Base-by-base conservation (phyloP, 1,140 invertebrate species). In the Stegodyphus mimosarum region DNA sequence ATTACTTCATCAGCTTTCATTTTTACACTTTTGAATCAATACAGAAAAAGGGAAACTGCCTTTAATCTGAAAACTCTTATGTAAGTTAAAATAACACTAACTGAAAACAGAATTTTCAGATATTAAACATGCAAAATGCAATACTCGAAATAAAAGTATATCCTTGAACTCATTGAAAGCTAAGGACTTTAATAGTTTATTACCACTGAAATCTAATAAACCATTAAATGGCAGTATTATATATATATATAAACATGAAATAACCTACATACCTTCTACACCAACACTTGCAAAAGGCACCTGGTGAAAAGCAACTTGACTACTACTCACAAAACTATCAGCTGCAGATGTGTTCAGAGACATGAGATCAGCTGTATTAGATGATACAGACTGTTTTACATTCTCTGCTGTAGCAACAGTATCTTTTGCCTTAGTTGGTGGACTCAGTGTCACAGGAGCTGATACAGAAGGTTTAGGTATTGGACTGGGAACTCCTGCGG, bases 201-300 rank as follows among this genome's bases (percentile, higher is more conserved):
- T 33, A 33, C 33, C 33, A 33, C n/a, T 33, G 33, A 33, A 33
- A 33, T 33, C 33, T 33, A 33, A 33, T 33, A 33, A 33, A 3
- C 33, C 33, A 33, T 33, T 33, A 33, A 33, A 33, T 33, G 33
- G 33, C 33, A 33, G 3, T 33, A 33, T 33, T 33, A 33, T 33
- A 1, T 33, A 33, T 33, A 33, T 33, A 33, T 33, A 33, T 33
- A 33, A 33, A 33, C 33, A 33, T 33, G 51, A 72, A 72, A 72
- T 67, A 7, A 15, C 11, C 7, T 9, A 63, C 55, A 74, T 52
- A 75, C 80, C 80, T 66, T 83, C 80, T 50, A 69, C 74, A 13
- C 71, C 71, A n/a, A 79, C 33, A 79, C 55, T 70, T 10, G 78
- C 52, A 74, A 83, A 83, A 83, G 80, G 80, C 80, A 74, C 80